Base-by-base conservation (phyloP, 2,113 vertebrate species). In the Carollia perspicillata region DNA sequence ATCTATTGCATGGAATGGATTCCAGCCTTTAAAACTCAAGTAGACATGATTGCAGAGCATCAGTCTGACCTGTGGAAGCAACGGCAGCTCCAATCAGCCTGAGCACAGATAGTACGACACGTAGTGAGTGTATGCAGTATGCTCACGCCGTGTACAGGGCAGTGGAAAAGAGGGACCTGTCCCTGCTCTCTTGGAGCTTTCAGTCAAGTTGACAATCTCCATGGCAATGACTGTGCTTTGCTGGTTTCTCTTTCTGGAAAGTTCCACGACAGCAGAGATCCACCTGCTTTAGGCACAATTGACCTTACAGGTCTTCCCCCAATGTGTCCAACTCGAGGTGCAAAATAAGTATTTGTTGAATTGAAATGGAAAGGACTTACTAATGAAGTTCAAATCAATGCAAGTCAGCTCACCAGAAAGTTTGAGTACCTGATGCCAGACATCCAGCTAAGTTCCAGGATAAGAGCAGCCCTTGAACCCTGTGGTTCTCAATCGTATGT, bases 21-120 rank as follows among this genome's bases (percentile, higher is more conserved):
- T 97, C 91, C 60, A 91, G 93, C 97, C 93, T 97, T 95, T 51
- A 92, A 96, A 94, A 42, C 89, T 66, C 93, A 97, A 97, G 84
- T 78, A 95, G 77, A 86, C 17, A 37, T 90, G 40, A 84, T 92
- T 66, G n/a, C 95, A 94, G 68, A 96, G 85, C 94, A 94, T 95
- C 72, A 95, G n/a, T 47, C 78, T 83, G 58, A 90, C 96, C 89
- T n/a, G 23, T 77, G 89, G 49, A 42, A 51, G 30, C 23, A 13
- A 10, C 63, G 37, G 12, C 74, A 44, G 22, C 60, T 69, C 55
- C 0, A 1, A 2, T 42, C 65, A 74, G 35, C 42, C 16, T 5
- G 16, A 20, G 60, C 20, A 10, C 60, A 68, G 75, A 58, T 20
- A 49, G 51, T 18, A 0, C 11, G 35, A 11, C 18, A 49, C 1